phyloP scores from a whole-genome alignment of 2,113 vertebrate species.

The Aphyosemion australe region DNA sequence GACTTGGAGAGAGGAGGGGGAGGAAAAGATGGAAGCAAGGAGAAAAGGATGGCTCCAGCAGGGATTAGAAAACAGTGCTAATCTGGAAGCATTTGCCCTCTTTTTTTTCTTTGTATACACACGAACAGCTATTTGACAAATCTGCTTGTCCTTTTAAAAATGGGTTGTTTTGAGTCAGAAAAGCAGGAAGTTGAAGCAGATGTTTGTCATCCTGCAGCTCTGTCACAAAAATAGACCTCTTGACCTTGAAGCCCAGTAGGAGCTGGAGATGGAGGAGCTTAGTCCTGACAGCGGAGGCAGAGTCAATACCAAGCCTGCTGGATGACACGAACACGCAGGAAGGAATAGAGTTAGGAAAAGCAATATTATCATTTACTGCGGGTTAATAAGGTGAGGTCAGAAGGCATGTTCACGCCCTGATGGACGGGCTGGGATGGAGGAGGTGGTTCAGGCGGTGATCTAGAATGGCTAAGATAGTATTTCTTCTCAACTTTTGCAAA shows the following conservation, averaged over 20 bases:
- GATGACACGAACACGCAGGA: conserved; percentile 77
- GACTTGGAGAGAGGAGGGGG: conserved; percentile 64
- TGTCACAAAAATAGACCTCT: conserved; percentile 59
- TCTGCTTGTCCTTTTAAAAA: conserved; percentile 6
- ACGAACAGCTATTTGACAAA: conserved; percentile 25
- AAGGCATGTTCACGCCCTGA: not conserved
- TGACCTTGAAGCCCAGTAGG: conserved; percentile 84
- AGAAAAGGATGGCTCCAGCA: conserved; percentile 68
- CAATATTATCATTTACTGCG: conserved; percentile 53
- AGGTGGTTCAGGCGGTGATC: not conserved
- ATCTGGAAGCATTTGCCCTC: conserved; percentile 82
- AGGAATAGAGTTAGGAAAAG: conserved; percentile 33
- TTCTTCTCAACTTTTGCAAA: no score
- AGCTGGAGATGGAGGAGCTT: conserved; percentile 80
- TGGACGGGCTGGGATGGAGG: not conserved
- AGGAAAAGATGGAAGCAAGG: conserved; percentile 45
- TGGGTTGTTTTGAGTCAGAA: not conserved
- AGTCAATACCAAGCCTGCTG: conserved; percentile 48
- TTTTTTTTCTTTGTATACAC: conserved; percentile 36
- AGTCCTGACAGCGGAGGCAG: conserved; percentile 71
- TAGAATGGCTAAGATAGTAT: no score
- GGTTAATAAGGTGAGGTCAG: conserved; percentile 43
- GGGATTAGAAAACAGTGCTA: conserved; percentile 81
- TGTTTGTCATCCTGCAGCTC: conserved; percentile 2
- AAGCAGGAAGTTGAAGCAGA: not conserved